Evolutionary conservation across 1,140 invertebrate genomes (phyloP).

Genomic region (Bathynomus jamesi): DNA sequence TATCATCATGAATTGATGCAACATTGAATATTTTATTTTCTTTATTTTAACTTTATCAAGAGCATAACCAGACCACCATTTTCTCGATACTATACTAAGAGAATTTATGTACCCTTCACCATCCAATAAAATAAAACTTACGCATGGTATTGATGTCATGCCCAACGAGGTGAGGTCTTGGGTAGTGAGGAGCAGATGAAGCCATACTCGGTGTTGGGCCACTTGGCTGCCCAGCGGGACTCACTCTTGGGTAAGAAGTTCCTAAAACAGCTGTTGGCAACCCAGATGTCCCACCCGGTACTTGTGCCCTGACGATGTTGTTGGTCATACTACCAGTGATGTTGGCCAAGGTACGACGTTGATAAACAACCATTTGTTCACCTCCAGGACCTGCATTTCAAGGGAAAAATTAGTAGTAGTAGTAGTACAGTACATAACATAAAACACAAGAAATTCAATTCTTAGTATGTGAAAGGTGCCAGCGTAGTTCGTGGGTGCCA

Average conservation of each 20-base stretch:
- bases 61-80: too few relatives aligned
- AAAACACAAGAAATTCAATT: too few relatives aligned
- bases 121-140: conserved; percentile 46
- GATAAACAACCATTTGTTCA: conserved; percentile 32
- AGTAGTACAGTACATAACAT: too few relatives aligned
- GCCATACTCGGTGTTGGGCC: conserved; percentile 22
- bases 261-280: neutral
- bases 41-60: too few relatives aligned
- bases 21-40: too few relatives aligned
- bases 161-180: conserved; percentile 67
- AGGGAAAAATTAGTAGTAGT: too few relatives aligned
- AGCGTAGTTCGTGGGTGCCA: too few relatives aligned
- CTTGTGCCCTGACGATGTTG: conserved; percentile 18
- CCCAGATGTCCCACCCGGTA: neutral
- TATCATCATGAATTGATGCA: too few relatives aligned
- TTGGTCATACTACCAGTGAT: conserved; percentile 23
- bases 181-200: conserved; percentile 39
- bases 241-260: conserved; percentile 21
- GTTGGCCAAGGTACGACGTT: conserved; percentile 39
- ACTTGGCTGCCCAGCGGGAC: conserved; percentile 20
- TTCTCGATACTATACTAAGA: too few relatives aligned
- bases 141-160: conserved; percentile 74
- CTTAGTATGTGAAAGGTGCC: too few relatives aligned
- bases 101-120: neutral
- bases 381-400: conserved; percentile 16